These are phyloP conservation scores for Hemiscyllium ocellatum DNA, from an alignment of 2,113 vertebrate species.

Conservation along the genomic window DNA sequence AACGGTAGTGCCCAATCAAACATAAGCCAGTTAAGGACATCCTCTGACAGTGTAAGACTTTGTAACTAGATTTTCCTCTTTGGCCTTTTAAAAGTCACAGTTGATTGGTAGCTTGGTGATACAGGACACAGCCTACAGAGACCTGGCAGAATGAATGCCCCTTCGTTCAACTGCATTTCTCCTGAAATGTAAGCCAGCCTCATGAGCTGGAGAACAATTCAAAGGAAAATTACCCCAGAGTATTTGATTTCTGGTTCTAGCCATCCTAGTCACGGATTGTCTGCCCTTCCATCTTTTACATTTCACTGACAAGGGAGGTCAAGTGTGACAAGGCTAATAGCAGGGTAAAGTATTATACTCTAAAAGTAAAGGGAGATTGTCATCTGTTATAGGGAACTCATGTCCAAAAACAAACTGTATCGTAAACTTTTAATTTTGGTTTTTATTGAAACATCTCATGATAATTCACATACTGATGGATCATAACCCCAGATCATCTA, in stretches of 20 bases:
- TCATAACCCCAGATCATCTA: too few relatives aligned
- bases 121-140: neutral
- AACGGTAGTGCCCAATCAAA: neutral
- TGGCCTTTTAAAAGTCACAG: neutral
- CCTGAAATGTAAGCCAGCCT: neutral
- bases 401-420: neutral
- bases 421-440: neutral
- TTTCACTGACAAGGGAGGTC: neutral
- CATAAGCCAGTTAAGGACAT: constrained; percentile 16
- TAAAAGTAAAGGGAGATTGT: neutral
- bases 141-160: neutral
- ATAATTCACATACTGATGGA: too few relatives aligned
- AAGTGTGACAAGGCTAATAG: neutral
- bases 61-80: neutral
- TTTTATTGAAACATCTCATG: neutral
- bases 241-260: neutral
- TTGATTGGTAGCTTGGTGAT: neutral
- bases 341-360: neutral
- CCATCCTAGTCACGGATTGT: neutral
- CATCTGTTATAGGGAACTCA: neutral
- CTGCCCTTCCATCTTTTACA: neutral
- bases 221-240: neutral
- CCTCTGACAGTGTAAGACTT: neutral
- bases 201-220: neutral
- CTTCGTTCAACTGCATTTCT: neutral